Evolutionary conservation across 1,140 invertebrate genomes (phyloP), one percentile per base, ranked within the genome.

Genomic region (Psilanteris sp.): DNA sequence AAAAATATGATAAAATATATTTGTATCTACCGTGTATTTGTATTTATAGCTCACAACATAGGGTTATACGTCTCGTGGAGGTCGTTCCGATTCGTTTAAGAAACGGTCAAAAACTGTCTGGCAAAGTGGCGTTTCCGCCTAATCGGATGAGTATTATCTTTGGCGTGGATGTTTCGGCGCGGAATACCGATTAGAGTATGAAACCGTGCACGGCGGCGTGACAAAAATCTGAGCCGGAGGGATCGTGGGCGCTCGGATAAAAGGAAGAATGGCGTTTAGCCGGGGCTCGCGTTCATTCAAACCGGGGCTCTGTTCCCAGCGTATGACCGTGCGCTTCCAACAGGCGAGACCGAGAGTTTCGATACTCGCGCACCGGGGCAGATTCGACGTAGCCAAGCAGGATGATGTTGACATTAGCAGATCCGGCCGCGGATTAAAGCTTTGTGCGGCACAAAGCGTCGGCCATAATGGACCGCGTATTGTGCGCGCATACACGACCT

Each of bases 371-470:
- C 37, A 22, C 18, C 13, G 18, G 9, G 18, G 43, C 32, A 37
- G 71, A 68, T 41, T 59, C 59, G 26, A 34, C 48, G 64, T 26
- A 66, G 57, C 64, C 74, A 59, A 68, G 72, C 73, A 78, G 79
- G 57, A 79, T 62, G 79, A 84, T 86, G 83, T 86, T 86, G 85
- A 85, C 83, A 85, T 83, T 85, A 80, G 83, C 80, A 83, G 83
- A 86, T 85, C 82, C 79, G 82, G 62, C 81, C 80, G 78, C 78
- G 83, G 84, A 84, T 86, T 85, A 85, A 80, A 84, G 82, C 84
- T 85, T 84, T 85, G 83, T 84, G 64, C 43, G 39, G 66, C 75
- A 84, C 83, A 84, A 86, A 85, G 83, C 80, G 52, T 46, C 26
- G 52, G 64, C 54, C 71, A 83, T 81, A 85, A 85, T 85, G 74